A percentile compares a stretch with the other conserved stretches of the same genome.
phyloP scores from a whole-genome alignment of 2,113 vertebrate species.

The Paracanthobrama guichenoti region DNA sequence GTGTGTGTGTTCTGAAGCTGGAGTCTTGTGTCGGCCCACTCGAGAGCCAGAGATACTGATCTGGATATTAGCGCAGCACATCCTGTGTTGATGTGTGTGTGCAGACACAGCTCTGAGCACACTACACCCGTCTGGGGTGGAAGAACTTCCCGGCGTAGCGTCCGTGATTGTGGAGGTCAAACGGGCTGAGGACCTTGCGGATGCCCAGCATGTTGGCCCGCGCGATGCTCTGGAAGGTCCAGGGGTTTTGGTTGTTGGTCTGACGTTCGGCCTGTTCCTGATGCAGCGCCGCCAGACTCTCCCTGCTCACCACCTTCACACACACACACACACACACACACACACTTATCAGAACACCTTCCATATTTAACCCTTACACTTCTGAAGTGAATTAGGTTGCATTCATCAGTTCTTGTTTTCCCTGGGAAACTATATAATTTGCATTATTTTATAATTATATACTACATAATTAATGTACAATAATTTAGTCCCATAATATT shows the following conservation, averaged over 20 bases:
- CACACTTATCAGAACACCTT: background rate
- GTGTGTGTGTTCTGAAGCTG: background rate
- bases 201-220: constrained; percentile 88
- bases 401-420: no score
- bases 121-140: constrained; percentile 79
- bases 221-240: constrained; percentile 85
- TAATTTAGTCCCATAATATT: no score
- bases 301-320: constrained; percentile 77
- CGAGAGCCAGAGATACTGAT: background rate
- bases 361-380: no score
- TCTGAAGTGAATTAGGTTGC: no score
- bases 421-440: no score
- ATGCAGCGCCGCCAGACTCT: constrained; percentile 73
- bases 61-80: background rate
- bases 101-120: background rate
- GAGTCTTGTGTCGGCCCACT: background rate
- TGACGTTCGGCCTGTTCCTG: constrained; percentile 69
- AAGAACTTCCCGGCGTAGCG: constrained; percentile 87
- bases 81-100: background rate
- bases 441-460: no score
- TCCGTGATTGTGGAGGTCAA: constrained; percentile 81
- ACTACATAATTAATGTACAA: no score
- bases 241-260: constrained; percentile 89
- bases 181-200: constrained; percentile 85
- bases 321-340: constrained; percentile 6